phyloP scores from a whole-genome alignment of 2,113 vertebrate species.

The Aegotheles bennettii region DNA sequence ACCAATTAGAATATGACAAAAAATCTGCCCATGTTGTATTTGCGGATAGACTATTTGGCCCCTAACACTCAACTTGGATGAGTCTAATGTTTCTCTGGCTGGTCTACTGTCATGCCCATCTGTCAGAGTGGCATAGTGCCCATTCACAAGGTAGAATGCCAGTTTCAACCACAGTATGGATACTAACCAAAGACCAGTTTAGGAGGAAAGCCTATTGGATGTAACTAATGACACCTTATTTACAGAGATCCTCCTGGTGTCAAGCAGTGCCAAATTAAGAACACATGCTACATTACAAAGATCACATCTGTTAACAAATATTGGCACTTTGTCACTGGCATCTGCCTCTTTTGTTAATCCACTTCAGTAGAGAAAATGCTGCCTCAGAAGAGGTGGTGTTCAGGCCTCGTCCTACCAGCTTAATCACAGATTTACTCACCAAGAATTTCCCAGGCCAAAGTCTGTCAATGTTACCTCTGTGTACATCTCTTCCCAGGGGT shows the following conservation, averaged over 20 bases:
- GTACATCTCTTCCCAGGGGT: neutral
- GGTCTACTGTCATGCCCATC: slow-evolving; percentile 66
- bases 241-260: slow-evolving; percentile 60
- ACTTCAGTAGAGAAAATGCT: slow-evolving; percentile 25
- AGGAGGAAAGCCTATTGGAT: slow-evolving; percentile 26
- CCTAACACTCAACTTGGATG: slow-evolving; percentile 55
- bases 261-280: slow-evolving; percentile 66
- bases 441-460: neutral
- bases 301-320: slow-evolving; percentile 55
- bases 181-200: slow-evolving; percentile 46
- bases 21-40: slow-evolving; percentile 4
- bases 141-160: slow-evolving; percentile 51
- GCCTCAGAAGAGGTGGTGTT: neutral
- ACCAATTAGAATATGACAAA: neutral
- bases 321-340: slow-evolving; percentile 49
- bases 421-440: neutral
- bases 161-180: slow-evolving; percentile 29
- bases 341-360: slow-evolving; percentile 54
- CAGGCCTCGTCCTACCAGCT: neutral
- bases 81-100: slow-evolving; percentile 67
- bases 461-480: neutral
- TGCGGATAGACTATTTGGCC: slow-evolving; percentile 41
- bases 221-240: slow-evolving; percentile 58
- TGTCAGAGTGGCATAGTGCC: slow-evolving; percentile 71
- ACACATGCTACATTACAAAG: slow-evolving; percentile 59